A percentile compares a stretch with the other conserved stretches of the same genome.
phyloP scores from a whole-genome alignment of 1,140 invertebrate genomes.

The Arion vulgaris region DNA sequence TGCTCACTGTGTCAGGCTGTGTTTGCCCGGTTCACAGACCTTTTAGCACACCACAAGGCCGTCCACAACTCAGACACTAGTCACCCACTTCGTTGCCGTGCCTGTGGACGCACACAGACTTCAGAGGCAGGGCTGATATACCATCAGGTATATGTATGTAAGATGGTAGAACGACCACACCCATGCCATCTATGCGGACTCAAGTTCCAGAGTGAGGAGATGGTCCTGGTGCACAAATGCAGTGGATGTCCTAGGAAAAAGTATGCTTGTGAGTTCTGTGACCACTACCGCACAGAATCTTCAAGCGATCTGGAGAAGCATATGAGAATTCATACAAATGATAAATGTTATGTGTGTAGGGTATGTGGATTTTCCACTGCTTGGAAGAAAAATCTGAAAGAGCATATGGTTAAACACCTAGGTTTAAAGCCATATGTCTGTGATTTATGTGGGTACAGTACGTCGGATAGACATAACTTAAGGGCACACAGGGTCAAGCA shows the following conservation, averaged over 20 bases:
- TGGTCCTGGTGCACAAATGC: constrained; percentile 50
- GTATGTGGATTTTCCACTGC: constrained; percentile 46
- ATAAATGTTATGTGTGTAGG: constrained; percentile 46
- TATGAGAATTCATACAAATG: constrained; percentile 47
- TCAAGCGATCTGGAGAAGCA: constrained; percentile 63
- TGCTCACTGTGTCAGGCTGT: constrained; percentile 47
- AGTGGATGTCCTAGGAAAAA: constrained; percentile 47
- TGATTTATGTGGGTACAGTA: constrained; percentile 52
- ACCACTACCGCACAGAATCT: constrained; percentile 50
- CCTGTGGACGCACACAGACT: constrained; percentile 45
- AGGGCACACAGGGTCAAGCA: constrained; percentile 42
- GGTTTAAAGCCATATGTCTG: constrained; percentile 57
- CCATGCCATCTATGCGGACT: constrained; percentile 44
- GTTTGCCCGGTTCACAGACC: constrained; percentile 45
- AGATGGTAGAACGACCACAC: constrained; percentile 48
- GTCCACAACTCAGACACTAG: constrained; percentile 46
- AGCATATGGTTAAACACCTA: constrained; percentile 57
- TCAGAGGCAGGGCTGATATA: constrained; percentile 45
- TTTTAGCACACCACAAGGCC: constrained; percentile 46
- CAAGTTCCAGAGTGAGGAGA: constrained; percentile 47
- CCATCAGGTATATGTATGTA: constrained; percentile 50
- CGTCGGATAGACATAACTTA: constrained; percentile 46
- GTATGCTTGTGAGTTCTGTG: constrained; percentile 48
- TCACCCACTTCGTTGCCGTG: constrained; percentile 43
- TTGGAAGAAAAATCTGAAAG: constrained; percentile 53